phyloP scores from a whole-genome alignment of 23 tunicate species.

The Trididemnum nubilum region DNA sequence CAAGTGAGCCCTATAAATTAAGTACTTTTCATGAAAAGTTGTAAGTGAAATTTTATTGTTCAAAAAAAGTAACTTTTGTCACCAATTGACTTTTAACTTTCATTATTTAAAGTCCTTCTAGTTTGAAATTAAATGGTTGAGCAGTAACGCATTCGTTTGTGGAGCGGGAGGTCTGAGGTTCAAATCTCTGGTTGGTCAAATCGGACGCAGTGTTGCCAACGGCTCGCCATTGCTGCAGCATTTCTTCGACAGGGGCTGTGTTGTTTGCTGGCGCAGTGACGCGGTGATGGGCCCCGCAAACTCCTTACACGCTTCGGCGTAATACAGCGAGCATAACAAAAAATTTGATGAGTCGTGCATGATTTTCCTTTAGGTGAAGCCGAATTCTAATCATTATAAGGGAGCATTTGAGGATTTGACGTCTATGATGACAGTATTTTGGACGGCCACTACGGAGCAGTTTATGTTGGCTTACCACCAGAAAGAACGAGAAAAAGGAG shows the following conservation, averaged over 20 bases:
- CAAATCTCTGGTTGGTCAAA: neutral
- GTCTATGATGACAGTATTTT: constrained; percentile 49
- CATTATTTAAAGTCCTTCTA: too few relatives aligned
- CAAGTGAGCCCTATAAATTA: too few relatives aligned
- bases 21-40: too few relatives aligned
- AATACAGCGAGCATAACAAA: neutral
- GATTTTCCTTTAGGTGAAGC: constrained; percentile 59
- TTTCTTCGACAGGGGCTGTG: neutral
- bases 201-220: neutral
- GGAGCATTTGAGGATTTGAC: constrained; percentile 44
- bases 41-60: too few relatives aligned
- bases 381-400: constrained; percentile 41
- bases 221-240: neutral
- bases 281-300: neutral
- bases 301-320: neutral
- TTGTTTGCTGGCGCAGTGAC: neutral
- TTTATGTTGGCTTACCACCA: constrained; percentile 54
- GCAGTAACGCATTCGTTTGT: too few relatives aligned
- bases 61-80: too few relatives aligned
- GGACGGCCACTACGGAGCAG: constrained; percentile 49
- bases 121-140: too few relatives aligned
- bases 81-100: too few relatives aligned
- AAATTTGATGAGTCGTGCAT: too few relatives aligned
- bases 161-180: too few relatives aligned
- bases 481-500: constrained; percentile 63